Base-by-base conservation (phyloP, 2,113 vertebrate genomes). In the Dolichotis patagonum region DNA sequence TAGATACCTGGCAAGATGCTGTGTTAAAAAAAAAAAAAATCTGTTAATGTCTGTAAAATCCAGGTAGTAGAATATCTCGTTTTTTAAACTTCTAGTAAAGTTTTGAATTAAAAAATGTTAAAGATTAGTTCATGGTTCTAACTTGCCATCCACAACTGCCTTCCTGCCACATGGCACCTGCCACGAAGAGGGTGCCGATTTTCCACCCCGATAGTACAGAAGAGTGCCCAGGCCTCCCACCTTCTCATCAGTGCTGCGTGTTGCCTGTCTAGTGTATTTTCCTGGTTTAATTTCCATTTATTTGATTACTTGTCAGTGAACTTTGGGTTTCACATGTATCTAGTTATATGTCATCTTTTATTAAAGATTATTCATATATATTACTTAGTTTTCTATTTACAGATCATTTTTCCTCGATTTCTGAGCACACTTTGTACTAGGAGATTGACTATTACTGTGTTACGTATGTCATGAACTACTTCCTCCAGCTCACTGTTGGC, bases 331-430 rank as follows among this genome's bases (percentile, higher is more conserved):
- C 10, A 12, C n/a, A 41, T 60, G 94, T 41, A 14, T 12, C 73
- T 89, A 90, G 63, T 75, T 85, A n/a, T 73, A 35, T 92, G 12
- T 65, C 71, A 43, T 58, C 32, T 96, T 87, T 83, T 71, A 87
- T 67, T 62, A 87, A 91, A 90, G 9, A n/a, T 58, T 85, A 9
- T 84, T 91, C 26, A 49, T 28, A 8, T 62, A 28, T 63, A 38
- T 90, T 90, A 49, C 28, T 80, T n/a, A n/a, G n/a, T n/a, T 91
- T 93, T 91, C 43, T 84, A 1, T 86, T 91, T 56, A 28, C 30
- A 82, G 3, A 46, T 19, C 4, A 28, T 71, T 95, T 58, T 92
- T 62, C 24, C n/a, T 63, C 28, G 17, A 75, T 95, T 83, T 83
- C 28, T 96, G 58, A 58, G 24, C 84, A 46, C 10, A 90, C 54